Evolutionary conservation across 2,888 invertebrate genomes (phyloP), one percentile per base, ranked within the genome.

Genomic region (Hybos culiciformis): DNA sequence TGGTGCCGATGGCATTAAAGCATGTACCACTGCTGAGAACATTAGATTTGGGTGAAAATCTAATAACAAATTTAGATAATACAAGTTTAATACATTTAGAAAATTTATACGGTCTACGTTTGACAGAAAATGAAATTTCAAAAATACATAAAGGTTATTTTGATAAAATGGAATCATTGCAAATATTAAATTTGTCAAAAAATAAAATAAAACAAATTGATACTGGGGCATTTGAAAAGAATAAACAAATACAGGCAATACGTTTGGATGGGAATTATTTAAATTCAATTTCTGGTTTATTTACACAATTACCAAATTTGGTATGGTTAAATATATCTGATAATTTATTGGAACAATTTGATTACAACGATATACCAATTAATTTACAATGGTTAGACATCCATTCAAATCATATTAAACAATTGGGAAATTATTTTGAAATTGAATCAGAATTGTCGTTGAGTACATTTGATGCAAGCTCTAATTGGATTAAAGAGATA

Each of bases 311-410:
- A 54, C 80, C 83, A 32, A 83, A 81, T 59, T 70, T 92, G 54
- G 74, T 87, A 57, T 90, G 87, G 86, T 69, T 92, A 47, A 92
- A 92, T 69, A 82, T 92, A 57, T 88, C 88, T 50, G 87, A 88
- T 69, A 92, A 92, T 73, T 78, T 80, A 62, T 74, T 92, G 58
- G 80, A 82, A 62, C 82, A 84, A 75, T 91, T 92, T 69, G 90
- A 91, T 68, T 92, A 90, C 63, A 76, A 82, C 41, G 75, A 85
- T 53, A 78, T 92, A 55, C 91, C 92, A 20, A 70, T 73, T 53
- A 80, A 80, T 50, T 72, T 92, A 51, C 83, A 87, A 63, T 88
- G 87, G 85, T 68, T 93, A 54, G 91, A 92, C 69, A 74, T 91
- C 57, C 86, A 90, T 63, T 84, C 83, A 61, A 92, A 92, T 68